A percentile compares a stretch with the other conserved stretches of the same genome.
phyloP scores from a whole-genome alignment of 2,113 vertebrate species.

The Colius striatus region DNA sequence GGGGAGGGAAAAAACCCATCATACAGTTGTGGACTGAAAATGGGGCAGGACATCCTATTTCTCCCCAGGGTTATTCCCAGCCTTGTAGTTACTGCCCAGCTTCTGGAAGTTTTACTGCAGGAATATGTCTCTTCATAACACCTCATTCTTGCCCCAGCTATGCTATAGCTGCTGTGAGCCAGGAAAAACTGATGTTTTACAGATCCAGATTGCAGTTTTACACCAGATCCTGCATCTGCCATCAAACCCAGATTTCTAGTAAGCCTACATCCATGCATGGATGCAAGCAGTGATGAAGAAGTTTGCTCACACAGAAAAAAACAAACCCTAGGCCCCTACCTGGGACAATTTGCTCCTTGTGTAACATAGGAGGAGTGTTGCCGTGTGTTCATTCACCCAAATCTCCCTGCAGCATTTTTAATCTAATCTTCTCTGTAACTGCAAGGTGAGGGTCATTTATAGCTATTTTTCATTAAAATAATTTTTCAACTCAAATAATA shows the following conservation, averaged over 20 bases:
- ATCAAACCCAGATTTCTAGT: neutral
- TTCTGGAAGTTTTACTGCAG: neutral
- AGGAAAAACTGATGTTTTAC: neutral
- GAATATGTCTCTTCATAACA: neutral
- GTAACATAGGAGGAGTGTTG: too few relatives aligned
- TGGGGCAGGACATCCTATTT: neutral
- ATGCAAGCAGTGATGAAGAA: neutral
- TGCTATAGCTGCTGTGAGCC: neutral
- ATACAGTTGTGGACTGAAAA: neutral
- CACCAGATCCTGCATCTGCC: neutral
- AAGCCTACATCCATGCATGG: fast-evolving
- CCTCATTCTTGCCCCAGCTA: neutral
- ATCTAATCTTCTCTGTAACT: constrained; percentile 59
- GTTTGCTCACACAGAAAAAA: neutral
- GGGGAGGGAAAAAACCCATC: fast-evolving
- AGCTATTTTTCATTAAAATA: constrained; percentile 66
- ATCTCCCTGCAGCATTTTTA: constrained; percentile 60
- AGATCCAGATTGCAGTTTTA: neutral
- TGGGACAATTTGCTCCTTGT: neutral
- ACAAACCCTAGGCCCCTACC: neutral
- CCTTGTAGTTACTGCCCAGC: neutral
- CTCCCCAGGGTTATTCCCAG: neutral
- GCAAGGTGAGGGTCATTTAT: constrained; percentile 51
- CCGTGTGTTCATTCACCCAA: neutral
- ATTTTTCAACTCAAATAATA: constrained; percentile 45